Evolutionary conservation across 1,140 invertebrate species (phyloP).

Genomic region (Bombus pascuorum): DNA sequence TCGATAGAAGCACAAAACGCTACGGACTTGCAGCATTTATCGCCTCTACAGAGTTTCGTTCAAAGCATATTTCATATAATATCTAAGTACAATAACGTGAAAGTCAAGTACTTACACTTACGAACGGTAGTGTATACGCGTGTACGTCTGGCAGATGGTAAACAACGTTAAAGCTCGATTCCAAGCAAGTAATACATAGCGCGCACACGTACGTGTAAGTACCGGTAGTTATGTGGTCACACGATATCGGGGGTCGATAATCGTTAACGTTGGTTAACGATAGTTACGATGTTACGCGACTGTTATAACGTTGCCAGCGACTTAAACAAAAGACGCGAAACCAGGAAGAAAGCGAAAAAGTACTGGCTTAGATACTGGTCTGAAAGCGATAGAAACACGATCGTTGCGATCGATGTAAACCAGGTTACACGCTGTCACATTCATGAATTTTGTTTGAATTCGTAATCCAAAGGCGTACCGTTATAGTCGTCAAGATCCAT

Average conservation of each 20-base stretch:
- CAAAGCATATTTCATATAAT: too few relatives aligned
- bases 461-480: background rate
- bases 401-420: background rate
- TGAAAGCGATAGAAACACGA: background rate
- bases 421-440: too few relatives aligned
- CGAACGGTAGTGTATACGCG: background rate
- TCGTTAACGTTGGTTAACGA: constrained; percentile 62
- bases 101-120: background rate
- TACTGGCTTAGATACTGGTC: background rate
- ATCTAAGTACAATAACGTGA: background rate
- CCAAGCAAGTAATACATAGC: constrained; percentile 40
- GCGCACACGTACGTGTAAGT: constrained; percentile 32
- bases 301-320: background rate
- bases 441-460: too few relatives aligned
- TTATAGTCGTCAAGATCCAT: too few relatives aligned
- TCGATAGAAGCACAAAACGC: too few relatives aligned
- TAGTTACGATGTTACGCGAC: constrained; percentile 52
- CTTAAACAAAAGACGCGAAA: constrained; percentile 29
- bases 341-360: constrained; percentile 3
- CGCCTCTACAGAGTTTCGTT: background rate
- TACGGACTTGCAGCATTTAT: background rate
- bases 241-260: constrained; percentile 62
- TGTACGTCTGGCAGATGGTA: background rate
- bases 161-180: constrained; percentile 57
- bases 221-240: constrained; percentile 50